A percentile compares a stretch with the other conserved stretches of the same genome.
These are phyloP conservation scores for Azorinus chamasolen DNA, from an alignment of 2,888 invertebrate species.

Conservation along the genomic window DNA sequence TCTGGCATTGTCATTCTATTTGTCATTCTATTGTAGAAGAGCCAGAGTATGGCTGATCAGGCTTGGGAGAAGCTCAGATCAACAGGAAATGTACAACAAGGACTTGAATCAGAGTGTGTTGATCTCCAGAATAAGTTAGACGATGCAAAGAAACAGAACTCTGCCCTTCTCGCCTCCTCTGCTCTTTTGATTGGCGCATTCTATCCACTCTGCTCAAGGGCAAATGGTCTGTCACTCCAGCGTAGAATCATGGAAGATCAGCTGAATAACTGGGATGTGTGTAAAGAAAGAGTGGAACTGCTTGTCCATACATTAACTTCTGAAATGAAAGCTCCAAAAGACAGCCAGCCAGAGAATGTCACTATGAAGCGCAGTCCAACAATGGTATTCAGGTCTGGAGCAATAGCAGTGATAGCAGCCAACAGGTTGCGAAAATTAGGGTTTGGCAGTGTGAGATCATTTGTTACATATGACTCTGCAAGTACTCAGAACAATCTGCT, in stretches of 20 bases:
- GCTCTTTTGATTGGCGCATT: constrained; percentile 83
- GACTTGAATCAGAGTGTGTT: constrained; percentile 81
- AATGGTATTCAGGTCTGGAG: constrained; percentile 80
- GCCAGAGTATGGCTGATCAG: constrained; percentile 83
- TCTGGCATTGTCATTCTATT: too few species aligned
- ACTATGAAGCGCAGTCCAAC: constrained; percentile 67
- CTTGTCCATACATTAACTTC: constrained; percentile 72
- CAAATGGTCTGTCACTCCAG: constrained; percentile 76
- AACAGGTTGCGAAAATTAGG: constrained; percentile 78
- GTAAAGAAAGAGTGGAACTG: constrained; percentile 76
- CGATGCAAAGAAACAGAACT: constrained; percentile 73
- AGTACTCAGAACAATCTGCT: constrained; percentile 75
- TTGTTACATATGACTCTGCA: constrained; percentile 78
- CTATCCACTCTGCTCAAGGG: constrained; percentile 79
- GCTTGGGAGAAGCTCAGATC: constrained; percentile 84
- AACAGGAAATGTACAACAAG: constrained; percentile 81
- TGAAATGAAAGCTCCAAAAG: constrained; percentile 72
- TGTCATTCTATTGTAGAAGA: constrained; percentile 75
- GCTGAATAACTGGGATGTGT: constrained; percentile 76
- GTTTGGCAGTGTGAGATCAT: constrained; percentile 69
- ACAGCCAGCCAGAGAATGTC: constrained; percentile 51
- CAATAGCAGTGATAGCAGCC: constrained; percentile 82
- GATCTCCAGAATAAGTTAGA: constrained; percentile 76
- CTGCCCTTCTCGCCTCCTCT: constrained; percentile 79
- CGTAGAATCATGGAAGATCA: constrained; percentile 80